Base-by-base conservation (phyloP, 2,797 vertebrate genomes). In the Girardinus metallicus region DNA sequence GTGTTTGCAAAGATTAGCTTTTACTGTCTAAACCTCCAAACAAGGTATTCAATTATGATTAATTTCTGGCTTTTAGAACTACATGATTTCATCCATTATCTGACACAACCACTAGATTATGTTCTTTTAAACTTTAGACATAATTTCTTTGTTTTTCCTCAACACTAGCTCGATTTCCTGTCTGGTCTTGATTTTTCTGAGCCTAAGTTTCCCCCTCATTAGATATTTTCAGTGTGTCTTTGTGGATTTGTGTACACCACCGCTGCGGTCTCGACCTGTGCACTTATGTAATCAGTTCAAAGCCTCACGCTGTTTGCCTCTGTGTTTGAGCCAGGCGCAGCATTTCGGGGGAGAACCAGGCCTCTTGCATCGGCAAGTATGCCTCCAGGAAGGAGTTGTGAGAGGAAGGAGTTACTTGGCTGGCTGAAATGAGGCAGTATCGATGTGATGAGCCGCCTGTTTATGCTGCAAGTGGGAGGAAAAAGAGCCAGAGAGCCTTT, bases 251-350 rank as follows among this genome's bases (percentile, higher is more conserved):
- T 49, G 77, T 62, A 41, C 36, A 41, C 57, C 5, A 44, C 66
- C 53, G 49, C 55, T 53, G 23, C 43, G 53, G 77, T 57, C 43
- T 80, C 79, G 73, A 77, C 87, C 72, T 78, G 75, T 82, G 76
- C 73, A 57, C 70, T 88, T 87, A 83, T 49, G 74, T 82, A 86
- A 89, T 83, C 78, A 74, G 81, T 86, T 87, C 86, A 87, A 85
- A 89, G 60, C 31, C 60, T 62, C 13, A 18, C 13, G 7, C 31
- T 62, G 60, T 34, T 62, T 34, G 10, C 29, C 60, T 62, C 6
- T 62, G 60, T 34, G n/a, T 62, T 62, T 34, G 29, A 62, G 31
- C 60, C 60, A 62, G n/a, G 31, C 60, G 5, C 60, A 62, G 60
- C 31, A 34, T 62, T 62, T 62, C 15, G 7, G 31, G 60, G 60